Conservation (phyloP, 2,113 vertebrate species). For the Oreochromis niloticus region DNA sequence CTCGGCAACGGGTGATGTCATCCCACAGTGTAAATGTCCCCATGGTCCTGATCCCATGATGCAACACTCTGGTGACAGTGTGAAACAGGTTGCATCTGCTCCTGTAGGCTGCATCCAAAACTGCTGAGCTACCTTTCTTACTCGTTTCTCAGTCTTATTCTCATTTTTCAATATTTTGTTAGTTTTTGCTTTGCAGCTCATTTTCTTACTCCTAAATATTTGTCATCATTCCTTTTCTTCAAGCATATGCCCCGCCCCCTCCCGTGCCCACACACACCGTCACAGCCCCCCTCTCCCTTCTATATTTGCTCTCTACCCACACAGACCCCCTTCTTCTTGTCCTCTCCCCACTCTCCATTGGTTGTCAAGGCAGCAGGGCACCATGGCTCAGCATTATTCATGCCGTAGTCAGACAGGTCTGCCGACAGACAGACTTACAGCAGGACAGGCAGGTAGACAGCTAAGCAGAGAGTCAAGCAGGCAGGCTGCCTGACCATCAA, state of each 20-base stretch:
- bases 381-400: slow-evolving; percentile 73
- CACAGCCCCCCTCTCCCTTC: not conserved
- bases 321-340: not conserved
- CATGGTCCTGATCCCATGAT: slow-evolving; percentile 70
- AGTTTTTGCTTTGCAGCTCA: not conserved
- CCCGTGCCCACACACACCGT: not conserved
- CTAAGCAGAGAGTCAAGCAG: not conserved
- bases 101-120: slow-evolving; percentile 18
- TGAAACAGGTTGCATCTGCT: slow-evolving; percentile 55
- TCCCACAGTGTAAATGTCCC: slow-evolving; percentile 66
- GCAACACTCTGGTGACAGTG: slow-evolving; percentile 68
- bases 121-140: slow-evolving; percentile 27
- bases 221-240: not conserved
- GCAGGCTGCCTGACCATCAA: not conserved
- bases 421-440: not conserved
- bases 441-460: not conserved
- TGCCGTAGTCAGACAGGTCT: slow-evolving; percentile 27
- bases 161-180: not conserved
- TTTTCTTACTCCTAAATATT: not conserved
- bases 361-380: slow-evolving; percentile 68
- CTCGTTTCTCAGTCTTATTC: not conserved
- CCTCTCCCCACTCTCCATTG: not conserved
- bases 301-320: slow-evolving; percentile 43
- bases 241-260: not conserved
- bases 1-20: slow-evolving; percentile 68